These are phyloP conservation scores for Pogonus chalceus DNA, from an alignment of 1,140 invertebrate species.

Conservation along the genomic window DNA sequence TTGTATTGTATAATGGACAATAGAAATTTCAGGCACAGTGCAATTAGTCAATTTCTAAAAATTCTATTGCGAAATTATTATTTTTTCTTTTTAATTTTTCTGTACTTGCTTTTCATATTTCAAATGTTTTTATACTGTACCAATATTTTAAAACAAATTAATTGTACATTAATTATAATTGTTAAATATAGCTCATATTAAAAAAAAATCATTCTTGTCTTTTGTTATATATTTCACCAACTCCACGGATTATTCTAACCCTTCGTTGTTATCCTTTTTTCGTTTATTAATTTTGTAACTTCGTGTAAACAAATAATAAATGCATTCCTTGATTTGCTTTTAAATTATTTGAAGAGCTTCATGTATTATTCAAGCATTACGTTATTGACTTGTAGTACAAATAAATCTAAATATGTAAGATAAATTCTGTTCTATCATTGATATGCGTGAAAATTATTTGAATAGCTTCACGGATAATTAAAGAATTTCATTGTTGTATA, in stretches of 20 bases:
- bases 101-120: too few species aligned
- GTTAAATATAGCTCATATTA: not conserved
- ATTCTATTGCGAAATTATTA: too few species aligned
- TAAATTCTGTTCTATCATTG: too few species aligned
- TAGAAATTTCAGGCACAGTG: too few species aligned
- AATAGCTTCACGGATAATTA: too few species aligned
- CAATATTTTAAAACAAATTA: not conserved
- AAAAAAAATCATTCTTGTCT: not conserved
- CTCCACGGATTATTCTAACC: not conserved
- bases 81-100: too few species aligned
- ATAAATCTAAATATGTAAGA: too few species aligned
- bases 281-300: not conserved
- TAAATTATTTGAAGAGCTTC: not conserved
- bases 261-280: not conserved
- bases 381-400: too few species aligned
- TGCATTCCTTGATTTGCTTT: not conserved
- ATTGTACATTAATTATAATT: not conserved
- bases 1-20: too few species aligned
- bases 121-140: not conserved
- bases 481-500: too few species aligned
- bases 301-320: not conserved
- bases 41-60: too few species aligned
- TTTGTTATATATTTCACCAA: not conserved
- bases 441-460: too few species aligned
- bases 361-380: not conserved